Conservation (phyloP, 2,888 invertebrate genomes). For the Allygus modestus region DNA sequence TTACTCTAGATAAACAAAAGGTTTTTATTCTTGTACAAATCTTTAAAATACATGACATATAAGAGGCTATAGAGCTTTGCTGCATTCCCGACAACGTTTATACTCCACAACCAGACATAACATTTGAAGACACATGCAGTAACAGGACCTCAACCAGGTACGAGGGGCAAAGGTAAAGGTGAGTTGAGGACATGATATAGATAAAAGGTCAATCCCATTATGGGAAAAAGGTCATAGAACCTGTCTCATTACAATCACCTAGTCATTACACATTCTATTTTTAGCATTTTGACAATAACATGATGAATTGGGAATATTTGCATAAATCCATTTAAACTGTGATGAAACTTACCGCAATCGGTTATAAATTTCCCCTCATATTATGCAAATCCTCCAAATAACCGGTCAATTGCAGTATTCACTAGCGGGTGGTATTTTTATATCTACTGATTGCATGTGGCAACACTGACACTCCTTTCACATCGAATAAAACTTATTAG, state of each 20-base stretch:
- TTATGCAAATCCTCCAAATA: slow-evolving; percentile 4
- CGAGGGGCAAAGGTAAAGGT: background rate
- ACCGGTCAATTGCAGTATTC: background rate
- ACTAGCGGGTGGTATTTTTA: background rate
- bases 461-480: background rate
- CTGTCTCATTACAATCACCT: slow-evolving; percentile 5
- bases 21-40: no score
- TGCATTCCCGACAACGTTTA: no score
- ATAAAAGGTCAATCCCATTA: slow-evolving; percentile 13
- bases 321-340: background rate
- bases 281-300: background rate
- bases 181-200: background rate
- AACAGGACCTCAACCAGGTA: no score
- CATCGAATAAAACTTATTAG: background rate
- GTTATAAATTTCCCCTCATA: slow-evolving; percentile 5
- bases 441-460: background rate
- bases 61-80: no score
- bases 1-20: no score
- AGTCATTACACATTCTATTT: background rate
- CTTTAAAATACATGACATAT: no score
- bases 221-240: background rate
- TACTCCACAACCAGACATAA: no score
- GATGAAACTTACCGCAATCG: slow-evolving; percentile 21
- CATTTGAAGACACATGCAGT: no score
- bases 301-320: background rate